These are phyloP conservation scores for Caiman crocodilus DNA, from an alignment of 2,797 vertebrate genomes.

Conservation along the genomic window DNA sequence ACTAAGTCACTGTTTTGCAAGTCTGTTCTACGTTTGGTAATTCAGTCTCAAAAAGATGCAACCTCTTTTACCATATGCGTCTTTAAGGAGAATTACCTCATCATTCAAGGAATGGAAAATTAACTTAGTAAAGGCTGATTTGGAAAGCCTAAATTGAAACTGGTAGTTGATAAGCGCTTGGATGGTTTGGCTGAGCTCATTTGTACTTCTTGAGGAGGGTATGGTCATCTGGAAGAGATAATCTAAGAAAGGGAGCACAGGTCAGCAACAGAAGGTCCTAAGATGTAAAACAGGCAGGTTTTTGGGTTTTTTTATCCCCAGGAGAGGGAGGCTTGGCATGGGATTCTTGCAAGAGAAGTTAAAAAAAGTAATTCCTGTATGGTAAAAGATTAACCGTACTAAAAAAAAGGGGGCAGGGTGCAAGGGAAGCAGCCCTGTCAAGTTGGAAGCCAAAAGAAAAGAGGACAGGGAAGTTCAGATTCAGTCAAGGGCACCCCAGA, in stretches of 20 bases:
- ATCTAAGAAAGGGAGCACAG: background rate
- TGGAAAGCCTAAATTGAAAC: background rate
- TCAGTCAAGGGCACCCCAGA: background rate
- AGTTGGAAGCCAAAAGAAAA: slow-evolving; percentile 22
- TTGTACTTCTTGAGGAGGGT: background rate
- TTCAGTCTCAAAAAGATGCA: background rate
- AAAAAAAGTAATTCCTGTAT: background rate
- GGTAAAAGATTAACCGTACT: background rate
- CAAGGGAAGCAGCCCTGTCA: background rate
- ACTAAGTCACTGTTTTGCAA: background rate
- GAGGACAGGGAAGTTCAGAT: background rate
- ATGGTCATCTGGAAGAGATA: background rate
- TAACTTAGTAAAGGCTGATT: no score
- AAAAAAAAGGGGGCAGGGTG: background rate
- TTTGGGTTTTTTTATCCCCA: background rate
- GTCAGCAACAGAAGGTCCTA: background rate
- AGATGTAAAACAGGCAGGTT: background rate
- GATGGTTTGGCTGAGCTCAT: background rate
- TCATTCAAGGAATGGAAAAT: no score
- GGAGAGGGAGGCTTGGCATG: background rate
- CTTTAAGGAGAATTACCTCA: no score
- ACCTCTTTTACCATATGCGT: background rate
- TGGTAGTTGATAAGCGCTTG: background rate
- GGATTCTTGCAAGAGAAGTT: background rate
- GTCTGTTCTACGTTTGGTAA: background rate